phyloP scores from a whole-genome alignment of 1,140 invertebrate genomes.

The Geopemphigus sp. region DNA sequence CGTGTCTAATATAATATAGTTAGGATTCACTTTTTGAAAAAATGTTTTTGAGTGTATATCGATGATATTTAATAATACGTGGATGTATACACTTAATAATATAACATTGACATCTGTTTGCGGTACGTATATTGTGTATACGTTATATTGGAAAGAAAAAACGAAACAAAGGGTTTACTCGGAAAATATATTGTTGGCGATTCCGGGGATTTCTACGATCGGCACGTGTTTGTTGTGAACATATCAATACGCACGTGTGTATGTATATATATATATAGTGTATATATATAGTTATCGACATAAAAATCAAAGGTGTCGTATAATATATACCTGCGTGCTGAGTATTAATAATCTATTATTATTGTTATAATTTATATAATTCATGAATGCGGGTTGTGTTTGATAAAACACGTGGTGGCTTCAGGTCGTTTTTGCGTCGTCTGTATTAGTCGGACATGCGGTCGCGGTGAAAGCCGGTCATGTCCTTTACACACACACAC shows the following conservation, averaged over 20 bases:
- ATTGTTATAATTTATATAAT: not conserved
- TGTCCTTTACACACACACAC: not conserved
- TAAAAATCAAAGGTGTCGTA: too few relatives aligned
- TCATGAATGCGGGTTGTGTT: too few relatives aligned
- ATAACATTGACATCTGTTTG: too few relatives aligned
- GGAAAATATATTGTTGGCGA: not conserved
- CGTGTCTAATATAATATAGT: not conserved
- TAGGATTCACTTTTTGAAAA: not conserved
- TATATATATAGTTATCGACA: too few relatives aligned
- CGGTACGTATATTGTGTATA: not conserved
- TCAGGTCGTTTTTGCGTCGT: conserved; percentile 2
- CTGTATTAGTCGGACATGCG: not conserved
- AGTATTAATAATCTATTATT: too few relatives aligned
- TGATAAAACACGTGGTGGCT: not conserved
- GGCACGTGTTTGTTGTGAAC: too few relatives aligned
- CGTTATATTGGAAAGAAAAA: not conserved
- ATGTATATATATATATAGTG: too few relatives aligned
- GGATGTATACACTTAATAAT: too few relatives aligned
- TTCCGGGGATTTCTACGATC: not conserved
- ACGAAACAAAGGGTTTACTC: not conserved
- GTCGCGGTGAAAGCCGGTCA: conserved; percentile 13
- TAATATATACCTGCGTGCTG: too few relatives aligned
- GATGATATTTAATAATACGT: too few relatives aligned
- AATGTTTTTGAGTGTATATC: not conserved
- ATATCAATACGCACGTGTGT: too few relatives aligned